Evolutionary conservation across 2,797 vertebrate genomes (phyloP).

Genomic region (Apodemus agrarius): DNA sequence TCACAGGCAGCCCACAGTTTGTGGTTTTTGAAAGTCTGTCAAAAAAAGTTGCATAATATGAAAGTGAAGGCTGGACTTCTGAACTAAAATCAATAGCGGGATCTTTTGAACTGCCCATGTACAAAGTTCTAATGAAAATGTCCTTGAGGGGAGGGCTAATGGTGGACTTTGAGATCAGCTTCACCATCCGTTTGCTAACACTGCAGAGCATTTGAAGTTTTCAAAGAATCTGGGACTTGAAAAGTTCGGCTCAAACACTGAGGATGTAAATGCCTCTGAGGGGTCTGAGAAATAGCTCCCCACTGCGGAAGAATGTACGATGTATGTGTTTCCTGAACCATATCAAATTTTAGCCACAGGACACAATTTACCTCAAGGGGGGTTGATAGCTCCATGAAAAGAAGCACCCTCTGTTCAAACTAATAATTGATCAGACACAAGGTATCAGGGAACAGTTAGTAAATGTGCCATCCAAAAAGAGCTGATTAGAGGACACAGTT

Average conservation of each 20-base stretch:
- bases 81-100: constrained; percentile 88
- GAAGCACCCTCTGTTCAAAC: constrained; percentile 82
- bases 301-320: constrained; percentile 64
- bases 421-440: constrained; percentile 84
- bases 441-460: not conserved
- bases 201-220: constrained; percentile 84
- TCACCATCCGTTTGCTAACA: constrained; percentile 77
- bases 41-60: constrained; percentile 85
- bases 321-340: constrained; percentile 77
- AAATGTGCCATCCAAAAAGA: constrained; percentile 66
- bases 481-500: constrained; percentile 73
- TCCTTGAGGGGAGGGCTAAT: constrained; percentile 87
- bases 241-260: constrained; percentile 80
- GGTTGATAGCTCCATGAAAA: constrained; percentile 83
- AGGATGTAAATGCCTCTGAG: constrained; percentile 82
- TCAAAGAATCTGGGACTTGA: constrained; percentile 80
- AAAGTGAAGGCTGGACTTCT: constrained; percentile 85
- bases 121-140: constrained; percentile 88
- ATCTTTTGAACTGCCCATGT: constrained; percentile 87
- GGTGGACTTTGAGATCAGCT: constrained; percentile 85
- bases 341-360: constrained; percentile 85
- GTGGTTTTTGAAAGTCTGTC: constrained; percentile 86
- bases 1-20: constrained; percentile 81
- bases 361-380: constrained; percentile 86
- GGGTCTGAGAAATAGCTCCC: constrained; percentile 79